Conservation (phyloP, 30 jellyfish, hydroid and myxozoan genomes). For the Catostylus mosaicus region DNA sequence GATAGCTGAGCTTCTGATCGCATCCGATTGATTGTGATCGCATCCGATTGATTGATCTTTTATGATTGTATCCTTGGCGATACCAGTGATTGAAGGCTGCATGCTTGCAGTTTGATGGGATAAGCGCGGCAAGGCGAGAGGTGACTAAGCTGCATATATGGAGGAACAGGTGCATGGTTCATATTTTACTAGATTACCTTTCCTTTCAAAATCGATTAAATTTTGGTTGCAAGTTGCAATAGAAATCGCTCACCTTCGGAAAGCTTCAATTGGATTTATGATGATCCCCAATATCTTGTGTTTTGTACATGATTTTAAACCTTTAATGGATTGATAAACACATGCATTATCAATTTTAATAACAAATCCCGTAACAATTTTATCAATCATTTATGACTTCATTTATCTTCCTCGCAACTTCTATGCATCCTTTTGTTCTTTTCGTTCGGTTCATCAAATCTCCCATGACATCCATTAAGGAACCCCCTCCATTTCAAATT, state of each 20-base stretch:
- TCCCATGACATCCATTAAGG: too few species aligned
- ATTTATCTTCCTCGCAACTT: background rate
- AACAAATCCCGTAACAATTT: background rate
- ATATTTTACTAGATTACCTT: background rate
- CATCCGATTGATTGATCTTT: too few species aligned
- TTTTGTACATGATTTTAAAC: background rate
- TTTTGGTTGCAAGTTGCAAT: constrained; percentile 36
- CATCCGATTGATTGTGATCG: too few species aligned
- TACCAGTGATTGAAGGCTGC: too few species aligned
- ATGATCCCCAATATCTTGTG: background rate
- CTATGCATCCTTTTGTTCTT: background rate
- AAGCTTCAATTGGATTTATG: constrained; percentile 4
- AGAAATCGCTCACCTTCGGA: constrained; percentile 42
- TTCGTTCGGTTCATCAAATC: too few species aligned
- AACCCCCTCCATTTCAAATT: too few species aligned
- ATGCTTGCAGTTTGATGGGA: too few species aligned
- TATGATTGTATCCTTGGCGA: too few species aligned
- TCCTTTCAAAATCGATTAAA: background rate
- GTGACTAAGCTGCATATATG: background rate
- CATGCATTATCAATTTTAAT: background rate
- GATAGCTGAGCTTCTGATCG: too few species aligned
- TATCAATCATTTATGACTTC: constrained; percentile 1
- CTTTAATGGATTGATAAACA: constrained; percentile 2
- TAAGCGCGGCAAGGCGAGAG: background rate
- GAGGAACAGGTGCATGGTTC: background rate